Evolutionary conservation across 1,140 invertebrate species (phyloP), one percentile per base, ranked within the genome.

Genomic region (Drosophila paulistorum): DNA sequence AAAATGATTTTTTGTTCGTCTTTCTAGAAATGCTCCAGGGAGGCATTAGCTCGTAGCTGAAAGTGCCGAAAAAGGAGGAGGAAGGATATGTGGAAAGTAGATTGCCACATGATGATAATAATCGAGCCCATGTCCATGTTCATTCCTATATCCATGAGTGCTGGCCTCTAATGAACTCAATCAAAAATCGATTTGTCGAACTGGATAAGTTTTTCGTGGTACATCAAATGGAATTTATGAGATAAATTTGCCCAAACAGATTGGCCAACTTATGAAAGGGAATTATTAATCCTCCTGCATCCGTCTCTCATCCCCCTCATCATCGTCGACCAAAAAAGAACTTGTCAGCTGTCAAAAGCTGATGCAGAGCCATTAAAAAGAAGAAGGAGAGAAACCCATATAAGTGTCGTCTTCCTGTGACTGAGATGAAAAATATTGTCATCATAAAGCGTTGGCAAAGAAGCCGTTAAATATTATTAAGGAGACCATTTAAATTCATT

Each of bases 391-490:
- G 80, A 81, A 71, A 72, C 68, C 74, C 80, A 77, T 80, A 79
- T 71, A 65, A 77, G 75, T 73, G 69, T 72, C 67, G 62, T 20
- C 68, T 54, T 23, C 20, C 45, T 62, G 41, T 13, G 10, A 30
- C 41, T 10, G 51, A 33, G 26, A 11, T 23, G 65, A 81, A 89
- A 89, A 89, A 89, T 89, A 89, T 90, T 90, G 85, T 90, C 85
- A 90, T 87, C 90, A 91, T 91, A 91, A 91, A 91, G 86, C 86
- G 85, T 71, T 90, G 90, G 45, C 90, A 90, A 85, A 83, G 90
- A 86, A 89, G 90, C 90, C 90, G 90, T 91, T 91, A 90, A 91
- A 91, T 91, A 91, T 91, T 91, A 91, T 89, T 89, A 91, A 91
- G 86, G 87, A 90, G 84, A 83, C 90, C 83, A 91, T 91, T 91